Percentiles rank a stretch among this genome's conserved stretches.
Conservation (phyloP, 2,797 vertebrate genomes). For the Anableps anableps region DNA sequence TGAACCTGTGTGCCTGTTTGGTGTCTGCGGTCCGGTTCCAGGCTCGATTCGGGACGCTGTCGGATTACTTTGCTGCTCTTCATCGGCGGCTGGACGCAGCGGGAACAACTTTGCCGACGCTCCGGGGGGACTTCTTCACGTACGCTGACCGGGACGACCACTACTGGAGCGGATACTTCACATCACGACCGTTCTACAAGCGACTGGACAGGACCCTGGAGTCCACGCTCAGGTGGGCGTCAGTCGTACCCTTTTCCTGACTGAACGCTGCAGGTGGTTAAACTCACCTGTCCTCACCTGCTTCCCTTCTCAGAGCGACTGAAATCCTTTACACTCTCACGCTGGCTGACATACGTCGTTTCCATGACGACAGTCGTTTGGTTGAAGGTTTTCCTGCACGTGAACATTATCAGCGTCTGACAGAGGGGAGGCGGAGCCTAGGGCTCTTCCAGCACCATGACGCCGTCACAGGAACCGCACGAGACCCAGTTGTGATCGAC, state of each 20-base stretch:
- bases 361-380: slow-evolving; percentile 52
- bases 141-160: slow-evolving; percentile 95
- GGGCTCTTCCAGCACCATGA: slow-evolving; percentile 96
- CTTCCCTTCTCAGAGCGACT: slow-evolving; percentile 79
- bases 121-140: slow-evolving; percentile 95
- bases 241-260: background rate
- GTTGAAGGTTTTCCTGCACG: slow-evolving; percentile 78
- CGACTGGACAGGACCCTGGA: slow-evolving; percentile 88
- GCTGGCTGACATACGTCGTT: slow-evolving; percentile 81
- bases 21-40: slow-evolving; percentile 63
- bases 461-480: slow-evolving; percentile 89
- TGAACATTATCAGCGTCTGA: slow-evolving; percentile 82
- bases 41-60: slow-evolving; percentile 93
- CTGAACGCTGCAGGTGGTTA: too few relatives aligned
- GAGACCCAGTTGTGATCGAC: slow-evolving; percentile 91
- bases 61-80: slow-evolving; percentile 90
- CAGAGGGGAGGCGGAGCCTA: slow-evolving; percentile 84
- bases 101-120: slow-evolving; percentile 77
- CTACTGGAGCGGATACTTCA: slow-evolving; percentile 96
- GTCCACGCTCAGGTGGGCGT: slow-evolving; percentile 63
- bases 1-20: background rate
- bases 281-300: background rate
- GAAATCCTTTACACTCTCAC: slow-evolving; percentile 91
- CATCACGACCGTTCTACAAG: slow-evolving; percentile 94
- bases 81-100: slow-evolving; percentile 32